phyloP scores from a whole-genome alignment of 2,113 vertebrate genomes.

The Pomatostomus ruficeps region DNA sequence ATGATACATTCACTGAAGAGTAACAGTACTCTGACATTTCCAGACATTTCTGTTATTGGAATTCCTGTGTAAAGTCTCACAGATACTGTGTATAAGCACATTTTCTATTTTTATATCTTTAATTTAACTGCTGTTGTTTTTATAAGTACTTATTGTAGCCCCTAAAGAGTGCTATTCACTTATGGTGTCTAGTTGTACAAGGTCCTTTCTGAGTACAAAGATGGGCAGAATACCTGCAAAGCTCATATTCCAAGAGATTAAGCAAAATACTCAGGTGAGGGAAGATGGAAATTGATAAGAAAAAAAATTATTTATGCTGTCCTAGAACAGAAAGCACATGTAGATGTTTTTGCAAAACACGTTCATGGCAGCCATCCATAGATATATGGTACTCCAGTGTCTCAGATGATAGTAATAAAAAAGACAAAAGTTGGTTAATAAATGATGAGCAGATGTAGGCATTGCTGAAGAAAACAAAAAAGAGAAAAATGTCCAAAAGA shows the following conservation, averaged over 20 bases:
- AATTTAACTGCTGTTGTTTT: neutral
- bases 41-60: neutral
- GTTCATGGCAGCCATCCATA: conserved; percentile 6
- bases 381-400: neutral
- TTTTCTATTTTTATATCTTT: neutral
- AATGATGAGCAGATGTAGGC: conserved; percentile 18
- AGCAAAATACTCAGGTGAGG: neutral
- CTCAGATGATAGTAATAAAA: neutral
- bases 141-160: neutral
- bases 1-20: neutral
- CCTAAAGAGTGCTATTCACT: neutral
- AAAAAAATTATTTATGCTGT: neutral
- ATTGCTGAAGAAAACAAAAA: neutral
- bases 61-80: neutral
- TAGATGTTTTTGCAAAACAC: neutral
- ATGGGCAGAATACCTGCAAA: neutral
- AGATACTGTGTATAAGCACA: neutral
- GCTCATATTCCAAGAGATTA: neutral
- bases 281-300: neutral
- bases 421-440: neutral
- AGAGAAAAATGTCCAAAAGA: neutral
- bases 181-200: neutral
- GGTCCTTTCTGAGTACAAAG: neutral
- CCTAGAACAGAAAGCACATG: neutral
- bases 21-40: neutral